Evolutionary conservation across 2,888 invertebrate genomes (phyloP).

Genomic region (Ormyrus pomaceus): DNA sequence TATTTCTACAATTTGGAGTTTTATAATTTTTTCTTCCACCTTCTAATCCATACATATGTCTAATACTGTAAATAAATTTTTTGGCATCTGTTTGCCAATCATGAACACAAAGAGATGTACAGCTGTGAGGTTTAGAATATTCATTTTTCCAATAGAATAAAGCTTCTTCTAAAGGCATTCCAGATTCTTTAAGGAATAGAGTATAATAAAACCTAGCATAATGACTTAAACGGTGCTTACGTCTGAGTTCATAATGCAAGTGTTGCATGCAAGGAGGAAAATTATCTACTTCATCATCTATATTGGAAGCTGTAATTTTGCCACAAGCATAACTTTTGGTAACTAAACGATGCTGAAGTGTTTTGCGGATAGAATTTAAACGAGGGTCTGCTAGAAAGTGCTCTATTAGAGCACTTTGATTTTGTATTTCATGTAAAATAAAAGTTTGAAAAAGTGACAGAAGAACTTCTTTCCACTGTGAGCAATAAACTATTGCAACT

Average conservation of each 20-base stretch:
- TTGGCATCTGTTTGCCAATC: constrained; percentile 81
- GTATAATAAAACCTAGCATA: constrained; percentile 81
- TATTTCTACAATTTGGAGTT: constrained; percentile 79
- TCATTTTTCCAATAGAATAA: constrained; percentile 81
- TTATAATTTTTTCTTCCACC: constrained; percentile 81
- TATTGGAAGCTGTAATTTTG: constrained; percentile 68
- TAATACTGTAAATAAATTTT: constrained; percentile 82
- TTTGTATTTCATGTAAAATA: constrained; percentile 66
- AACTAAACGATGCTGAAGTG: constrained; percentile 60
- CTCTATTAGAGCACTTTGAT: constrained; percentile 51
- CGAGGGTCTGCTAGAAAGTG: constrained; percentile 64
- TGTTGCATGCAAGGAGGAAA: constrained; percentile 84
- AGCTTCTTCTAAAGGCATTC: constrained; percentile 81
- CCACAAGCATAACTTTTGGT: constrained; percentile 57
- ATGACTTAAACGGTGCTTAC: constrained; percentile 81
- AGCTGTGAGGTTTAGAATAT: constrained; percentile 77
- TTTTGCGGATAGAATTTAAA: constrained; percentile 62
- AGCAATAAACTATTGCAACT: constrained; percentile 77
- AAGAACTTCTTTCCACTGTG: constrained; percentile 78
- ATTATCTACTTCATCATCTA: constrained; percentile 74
- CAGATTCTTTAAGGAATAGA: constrained; percentile 84
- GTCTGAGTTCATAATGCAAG: constrained; percentile 78
- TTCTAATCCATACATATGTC: constrained; percentile 85
- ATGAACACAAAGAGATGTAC: constrained; percentile 79
- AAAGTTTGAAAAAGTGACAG: constrained; percentile 76